phyloP scores from a whole-genome alignment of 2,113 vertebrate genomes.

The Thomomys bottae region DNA sequence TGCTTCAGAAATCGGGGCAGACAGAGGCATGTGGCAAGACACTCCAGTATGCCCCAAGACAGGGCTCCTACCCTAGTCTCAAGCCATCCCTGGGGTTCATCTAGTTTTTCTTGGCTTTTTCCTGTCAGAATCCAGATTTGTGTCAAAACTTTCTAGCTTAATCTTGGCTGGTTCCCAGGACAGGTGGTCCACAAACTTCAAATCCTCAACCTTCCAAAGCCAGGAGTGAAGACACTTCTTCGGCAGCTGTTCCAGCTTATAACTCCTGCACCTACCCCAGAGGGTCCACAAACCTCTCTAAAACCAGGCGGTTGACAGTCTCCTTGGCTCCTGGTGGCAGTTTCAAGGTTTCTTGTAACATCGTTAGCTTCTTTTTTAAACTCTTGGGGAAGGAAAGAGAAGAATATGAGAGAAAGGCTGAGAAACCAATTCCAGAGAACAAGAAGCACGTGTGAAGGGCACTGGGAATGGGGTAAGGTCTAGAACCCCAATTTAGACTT shows the following conservation, averaged over 20 bases:
- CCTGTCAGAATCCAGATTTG: not conserved
- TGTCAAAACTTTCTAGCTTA: not conserved
- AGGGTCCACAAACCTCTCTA: constrained; percentile 91
- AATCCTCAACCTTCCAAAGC: not conserved
- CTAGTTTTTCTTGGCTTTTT: not conserved
- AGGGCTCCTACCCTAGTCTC: not conserved
- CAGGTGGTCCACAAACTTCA: not conserved
- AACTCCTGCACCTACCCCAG: not conserved
- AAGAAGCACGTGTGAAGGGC: not conserved
- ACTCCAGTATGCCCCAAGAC: not conserved
- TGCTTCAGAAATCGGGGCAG: constrained; percentile 13
- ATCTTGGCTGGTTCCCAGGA: not conserved
- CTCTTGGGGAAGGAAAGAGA: constrained; percentile 85
- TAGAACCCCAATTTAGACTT: not conserved
- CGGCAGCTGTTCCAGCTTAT: not conserved
- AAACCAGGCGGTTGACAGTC: constrained; percentile 92
- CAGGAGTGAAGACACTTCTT: not conserved
- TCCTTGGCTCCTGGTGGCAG: constrained; percentile 92
- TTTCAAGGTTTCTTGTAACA: constrained; percentile 95
- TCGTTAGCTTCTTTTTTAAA: constrained; percentile 94
- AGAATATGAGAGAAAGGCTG: not conserved
- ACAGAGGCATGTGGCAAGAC: not conserved
- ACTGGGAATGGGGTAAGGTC: not conserved
- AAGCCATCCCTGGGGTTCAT: not conserved
- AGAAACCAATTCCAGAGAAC: not conserved